A percentile compares a stretch with the other conserved stretches of the same genome.
phyloP scores from a whole-genome alignment of 37 sponge, comb jelly and placozoan species.

The Halichondria panicea region DNA sequence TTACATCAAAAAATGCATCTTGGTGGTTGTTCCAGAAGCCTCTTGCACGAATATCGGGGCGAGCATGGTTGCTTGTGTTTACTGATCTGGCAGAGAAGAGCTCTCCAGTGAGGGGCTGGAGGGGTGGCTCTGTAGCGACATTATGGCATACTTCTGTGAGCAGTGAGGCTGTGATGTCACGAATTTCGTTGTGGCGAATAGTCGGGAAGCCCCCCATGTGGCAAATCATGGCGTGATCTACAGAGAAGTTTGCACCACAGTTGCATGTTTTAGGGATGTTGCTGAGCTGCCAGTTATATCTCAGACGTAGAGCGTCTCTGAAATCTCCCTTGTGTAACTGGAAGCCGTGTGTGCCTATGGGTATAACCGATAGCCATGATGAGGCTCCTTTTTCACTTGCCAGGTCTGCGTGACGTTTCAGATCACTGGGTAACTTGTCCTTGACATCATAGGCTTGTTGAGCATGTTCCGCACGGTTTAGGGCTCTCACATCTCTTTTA shows the following conservation, averaged over 20 bases:
- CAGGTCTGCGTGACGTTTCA: constrained; percentile 31
- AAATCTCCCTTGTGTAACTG: constrained; percentile 23
- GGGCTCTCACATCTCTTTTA: neutral
- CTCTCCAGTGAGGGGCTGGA: constrained; percentile 34
- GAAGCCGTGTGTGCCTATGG: constrained; percentile 17
- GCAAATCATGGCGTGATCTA: constrained; percentile 19
- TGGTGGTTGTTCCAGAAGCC: constrained; percentile 28
- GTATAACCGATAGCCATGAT: constrained; percentile 19
- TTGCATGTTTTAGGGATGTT: constrained; percentile 21
- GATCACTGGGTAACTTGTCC: constrained; percentile 4
- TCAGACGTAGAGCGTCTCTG: constrained; percentile 38
- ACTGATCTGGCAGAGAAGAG: neutral
- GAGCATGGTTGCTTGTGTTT: constrained; percentile 23
- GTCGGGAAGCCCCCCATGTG: constrained; percentile 36
- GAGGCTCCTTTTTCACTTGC: constrained; percentile 32
- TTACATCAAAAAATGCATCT: constrained; percentile 45
- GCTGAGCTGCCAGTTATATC: constrained; percentile 28
- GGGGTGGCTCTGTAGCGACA: constrained; percentile 31
- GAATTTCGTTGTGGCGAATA: constrained; percentile 34
- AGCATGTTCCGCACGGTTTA: constrained; percentile 4
- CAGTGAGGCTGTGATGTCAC: constrained; percentile 38
- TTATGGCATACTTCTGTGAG: constrained; percentile 44
- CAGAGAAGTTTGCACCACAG: constrained; percentile 34
- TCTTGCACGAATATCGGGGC: constrained; percentile 26
- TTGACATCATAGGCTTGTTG: constrained; percentile 1